Evolutionary conservation across 2,888 invertebrate genomes (phyloP), one percentile per base, ranked within the genome.

Genomic region (Chrysolina haemoptera): DNA sequence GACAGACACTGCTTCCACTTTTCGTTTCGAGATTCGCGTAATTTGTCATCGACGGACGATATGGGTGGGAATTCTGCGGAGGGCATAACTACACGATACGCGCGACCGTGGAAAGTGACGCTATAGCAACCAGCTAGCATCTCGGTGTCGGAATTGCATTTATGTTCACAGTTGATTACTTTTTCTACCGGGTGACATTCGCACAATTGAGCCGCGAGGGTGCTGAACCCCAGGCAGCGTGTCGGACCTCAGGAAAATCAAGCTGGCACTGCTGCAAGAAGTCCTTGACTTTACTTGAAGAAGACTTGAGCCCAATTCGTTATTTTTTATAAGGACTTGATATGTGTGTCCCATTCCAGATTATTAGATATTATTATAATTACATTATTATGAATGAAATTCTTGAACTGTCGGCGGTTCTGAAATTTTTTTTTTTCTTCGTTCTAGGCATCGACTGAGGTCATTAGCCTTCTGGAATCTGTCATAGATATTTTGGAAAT

Each of bases 41-140:
- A 71, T 71, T 71, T 71, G 62, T 71, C 71, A 71, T 71, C 71
- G 48, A 22, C 66, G 67, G 48, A 22, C 66, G 67, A 71, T 71
- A 67, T 50, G 71, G 55, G 71, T 71, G 71, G 71, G 71, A 71
- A 71, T 71, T 71, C 62, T 41, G 59, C 62, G 66, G 55, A 66
- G 66, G 66, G 65, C 46, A 66, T n/a, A 55, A n/a, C 66, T 66
- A 66, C 48, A 48, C 48, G 48, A 16, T 16, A 16, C 16, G 16
- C 16, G 16, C 48, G 48, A 1, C 48, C 48, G 9, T n/a, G 48
- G 35, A 35, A 35, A 35, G 6, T 6, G 8, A 18, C 50, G 50
- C 50, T 6, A 50, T n/a, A 8, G 8, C n/a, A 10, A n/a, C 4
- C 50, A 50, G 50, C 18, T 18, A 50, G 50, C 1, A 14, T 46